Conservation (phyloP, 2,888 invertebrate species). For the Orthosia gothica region DNA sequence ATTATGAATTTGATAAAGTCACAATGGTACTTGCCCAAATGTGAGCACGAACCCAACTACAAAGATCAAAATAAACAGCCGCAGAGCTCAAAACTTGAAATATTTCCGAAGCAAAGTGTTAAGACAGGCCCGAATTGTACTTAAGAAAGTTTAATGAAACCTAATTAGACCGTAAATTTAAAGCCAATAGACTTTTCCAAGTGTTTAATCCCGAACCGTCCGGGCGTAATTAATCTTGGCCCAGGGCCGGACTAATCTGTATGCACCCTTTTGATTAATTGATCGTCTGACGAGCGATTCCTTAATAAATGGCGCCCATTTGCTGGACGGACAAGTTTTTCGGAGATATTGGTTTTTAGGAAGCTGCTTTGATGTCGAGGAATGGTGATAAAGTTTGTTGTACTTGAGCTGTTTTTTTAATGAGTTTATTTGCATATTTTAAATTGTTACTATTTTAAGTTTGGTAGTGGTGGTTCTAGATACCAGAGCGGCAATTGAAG, state of each 20-base stretch:
- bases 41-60: not conserved
- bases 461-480: not conserved
- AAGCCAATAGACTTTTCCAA: conserved; percentile 79
- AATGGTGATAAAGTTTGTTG: not conserved
- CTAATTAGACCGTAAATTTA: conserved; percentile 80
- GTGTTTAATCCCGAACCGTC: conserved; percentile 77
- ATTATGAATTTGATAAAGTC: no score
- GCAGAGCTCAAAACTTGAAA: conserved; percentile 56
- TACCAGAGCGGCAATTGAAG: not conserved
- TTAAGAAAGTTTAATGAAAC: conserved; percentile 77
- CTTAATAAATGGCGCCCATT: conserved; percentile 63
- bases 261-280: conserved; percentile 66
- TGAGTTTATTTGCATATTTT: not conserved
- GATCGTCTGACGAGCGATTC: conserved; percentile 59
- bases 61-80: conserved; percentile 19
- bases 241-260: conserved; percentile 65
- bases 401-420: not conserved
- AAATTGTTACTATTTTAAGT: not conserved
- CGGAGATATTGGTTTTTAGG: conserved; percentile 54
- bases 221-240: conserved; percentile 75
- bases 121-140: conserved; percentile 67
- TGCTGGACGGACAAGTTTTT: conserved; percentile 53
- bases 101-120: conserved; percentile 56
- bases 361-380: conserved; percentile 25
- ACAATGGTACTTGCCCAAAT: no score